Evolutionary conservation across 2,797 vertebrate genomes (phyloP).

Genomic region (Zenarchopterus dispar): DNA sequence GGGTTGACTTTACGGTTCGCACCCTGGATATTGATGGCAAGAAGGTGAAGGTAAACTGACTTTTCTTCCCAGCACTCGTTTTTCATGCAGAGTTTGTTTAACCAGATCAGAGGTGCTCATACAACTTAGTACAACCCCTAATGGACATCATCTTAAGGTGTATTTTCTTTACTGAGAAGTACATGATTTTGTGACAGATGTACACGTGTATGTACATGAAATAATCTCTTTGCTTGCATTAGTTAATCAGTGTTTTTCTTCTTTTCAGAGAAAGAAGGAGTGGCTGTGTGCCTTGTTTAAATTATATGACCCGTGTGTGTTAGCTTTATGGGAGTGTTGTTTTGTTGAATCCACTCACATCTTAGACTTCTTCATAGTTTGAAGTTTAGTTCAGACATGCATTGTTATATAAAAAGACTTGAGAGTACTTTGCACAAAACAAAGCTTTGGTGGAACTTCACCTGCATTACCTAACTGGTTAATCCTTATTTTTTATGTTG

Average conservation of each 20-base stretch:
- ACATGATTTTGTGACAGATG: too few species aligned
- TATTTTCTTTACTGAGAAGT: background rate
- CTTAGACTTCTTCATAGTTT: background rate
- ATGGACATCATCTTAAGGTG: background rate
- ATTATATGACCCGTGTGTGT: constrained; percentile 22
- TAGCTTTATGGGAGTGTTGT: constrained; percentile 62
- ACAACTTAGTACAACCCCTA: too few species aligned
- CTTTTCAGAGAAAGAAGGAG: too few species aligned
- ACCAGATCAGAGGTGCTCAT: too few species aligned
- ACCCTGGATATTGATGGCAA: constrained; percentile 91
- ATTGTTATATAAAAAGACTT: background rate
- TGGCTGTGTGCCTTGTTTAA: too few species aligned
- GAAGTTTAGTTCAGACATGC: background rate
- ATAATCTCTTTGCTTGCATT: too few species aligned
- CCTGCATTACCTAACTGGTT: background rate
- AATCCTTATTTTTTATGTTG: constrained; percentile 8
- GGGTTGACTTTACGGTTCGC: constrained; percentile 94
- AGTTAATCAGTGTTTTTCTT: too few species aligned
- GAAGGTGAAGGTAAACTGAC: constrained; percentile 88
- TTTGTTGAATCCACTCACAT: background rate
- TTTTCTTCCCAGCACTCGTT: background rate
- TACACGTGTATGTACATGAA: too few species aligned
- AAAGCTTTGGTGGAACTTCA: background rate
- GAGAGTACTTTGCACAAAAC: background rate
- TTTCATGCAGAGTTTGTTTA: too few species aligned